Base-by-base conservation (phyloP, 2,797 vertebrate genomes). In the Cyprinella venusta region DNA sequence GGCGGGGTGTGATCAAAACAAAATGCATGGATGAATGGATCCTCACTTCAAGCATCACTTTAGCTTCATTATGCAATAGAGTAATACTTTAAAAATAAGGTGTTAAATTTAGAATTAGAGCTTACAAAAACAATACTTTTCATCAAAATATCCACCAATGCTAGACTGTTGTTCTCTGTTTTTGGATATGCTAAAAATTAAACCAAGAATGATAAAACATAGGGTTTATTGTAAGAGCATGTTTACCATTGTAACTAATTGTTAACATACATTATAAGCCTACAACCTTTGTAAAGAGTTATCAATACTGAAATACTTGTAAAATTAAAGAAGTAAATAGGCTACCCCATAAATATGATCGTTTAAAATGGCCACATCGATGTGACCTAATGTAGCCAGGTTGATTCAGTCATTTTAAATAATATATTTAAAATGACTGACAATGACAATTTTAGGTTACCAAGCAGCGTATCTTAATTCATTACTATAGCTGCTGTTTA, bases 1-100 rank as follows among this genome's bases (percentile, higher is more conserved):
- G 78, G 78, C n/a, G 33, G 50, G 65, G 50, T 70, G 78, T 79
- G 36, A 80, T 69, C 48, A 70, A 80, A 56, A 69, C 36, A 76
- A 52, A 75, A 76, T 70, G 21, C 81, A 45, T 64, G 54, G 61
- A 82, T 45, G 38, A 48, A 48, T 79, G 75, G 45, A 61, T 68
- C 56, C 26, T 26, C 8, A 40, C 12, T 68, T 54, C n/a, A 54
- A 24, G 33, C 48, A 50, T 67, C 63, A 54, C n/a, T 56, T 56
- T 8, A 15, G 30, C 1, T 2, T 54, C 50, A 63, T 61, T 4
- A 48, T 45, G n/a, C 18, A 4, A 19, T 12, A 50, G 54, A 24
- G 21, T 50, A 30, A 71, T 50, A 50, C 48, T 48, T 72, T 6
- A 13, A 1, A 1, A 15, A 59, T 48, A 8, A 30, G 30, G 24